Conservation (phyloP, 2,113 vertebrate species). For the Tilapia sparmanii region DNA sequence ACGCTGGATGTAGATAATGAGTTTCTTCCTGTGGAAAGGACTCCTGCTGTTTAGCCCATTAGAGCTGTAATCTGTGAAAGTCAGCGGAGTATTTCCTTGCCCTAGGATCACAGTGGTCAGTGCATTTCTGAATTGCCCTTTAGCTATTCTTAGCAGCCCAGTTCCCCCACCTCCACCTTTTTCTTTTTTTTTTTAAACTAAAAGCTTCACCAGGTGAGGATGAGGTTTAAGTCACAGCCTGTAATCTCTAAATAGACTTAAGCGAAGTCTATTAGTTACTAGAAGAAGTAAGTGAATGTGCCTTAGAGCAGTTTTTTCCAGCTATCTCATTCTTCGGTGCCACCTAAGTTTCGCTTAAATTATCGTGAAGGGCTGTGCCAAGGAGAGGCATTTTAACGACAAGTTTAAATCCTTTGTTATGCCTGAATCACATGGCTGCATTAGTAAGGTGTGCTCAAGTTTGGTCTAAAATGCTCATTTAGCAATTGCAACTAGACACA, state of each 20-base stretch:
- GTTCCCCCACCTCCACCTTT: not conserved
- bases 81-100: not conserved
- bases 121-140: not conserved
- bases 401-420: not conserved
- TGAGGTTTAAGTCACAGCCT: slow-evolving; percentile 16
- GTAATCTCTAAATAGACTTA: slow-evolving; percentile 8
- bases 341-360: not conserved
- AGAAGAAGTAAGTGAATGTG: not conserved
- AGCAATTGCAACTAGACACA: not conserved
- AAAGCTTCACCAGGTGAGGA: not conserved
- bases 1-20: slow-evolving; percentile 41
- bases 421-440: not conserved
- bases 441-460: not conserved
- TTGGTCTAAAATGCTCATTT: not conserved
- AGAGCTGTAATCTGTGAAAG: slow-evolving; percentile 51
- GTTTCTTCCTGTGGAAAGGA: slow-evolving; percentile 55
- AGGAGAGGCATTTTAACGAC: not conserved
- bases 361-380: not conserved
- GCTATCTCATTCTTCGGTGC: not conserved
- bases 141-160: slow-evolving; percentile 53
- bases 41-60: slow-evolving; percentile 50
- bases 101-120: slow-evolving; percentile 38
- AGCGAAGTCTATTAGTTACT: not conserved
- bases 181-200: not conserved
- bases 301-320: not conserved